Conservation (phyloP, 2,888 invertebrate species). For the Poecilus cupreus region DNA sequence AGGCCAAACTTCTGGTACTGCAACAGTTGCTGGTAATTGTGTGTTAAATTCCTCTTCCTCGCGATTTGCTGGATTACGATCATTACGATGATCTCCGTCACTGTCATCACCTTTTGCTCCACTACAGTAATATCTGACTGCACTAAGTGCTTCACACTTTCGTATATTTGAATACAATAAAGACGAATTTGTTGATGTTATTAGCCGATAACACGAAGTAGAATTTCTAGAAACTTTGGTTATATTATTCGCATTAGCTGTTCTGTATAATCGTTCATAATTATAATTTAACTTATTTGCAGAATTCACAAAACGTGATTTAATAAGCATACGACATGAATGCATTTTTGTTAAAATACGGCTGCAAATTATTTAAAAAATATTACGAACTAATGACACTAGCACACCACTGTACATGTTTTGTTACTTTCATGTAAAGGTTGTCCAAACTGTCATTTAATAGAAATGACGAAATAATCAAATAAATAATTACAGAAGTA, state of each 20-base stretch:
- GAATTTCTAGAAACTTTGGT: constrained; percentile 58
- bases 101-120: constrained; percentile 61
- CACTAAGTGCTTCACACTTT: background rate
- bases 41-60: constrained; percentile 72
- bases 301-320: constrained; percentile 41
- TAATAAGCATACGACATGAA: constrained; percentile 47
- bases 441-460: background rate
- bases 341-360: constrained; percentile 46
- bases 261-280: constrained; percentile 46
- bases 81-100: constrained; percentile 53
- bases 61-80: too few species aligned
- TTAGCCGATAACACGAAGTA: background rate
- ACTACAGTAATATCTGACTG: constrained; percentile 29
- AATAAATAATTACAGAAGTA: background rate
- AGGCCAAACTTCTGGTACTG: constrained; percentile 97
- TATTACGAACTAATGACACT: constrained; percentile 36
- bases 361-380: constrained; percentile 23
- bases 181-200: constrained; percentile 29
- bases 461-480: background rate
- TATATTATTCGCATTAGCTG: constrained; percentile 42
- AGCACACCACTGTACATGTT: constrained; percentile 12
- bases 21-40: constrained; percentile 89
- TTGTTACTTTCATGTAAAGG: constrained; percentile 23
- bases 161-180: constrained; percentile 4
- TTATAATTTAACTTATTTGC: constrained; percentile 43